Percentiles rank a stretch among this genome's conserved stretches.
Conservation (phyloP, 1,140 invertebrate genomes). For the Diachasmimorpha longicaudata region DNA sequence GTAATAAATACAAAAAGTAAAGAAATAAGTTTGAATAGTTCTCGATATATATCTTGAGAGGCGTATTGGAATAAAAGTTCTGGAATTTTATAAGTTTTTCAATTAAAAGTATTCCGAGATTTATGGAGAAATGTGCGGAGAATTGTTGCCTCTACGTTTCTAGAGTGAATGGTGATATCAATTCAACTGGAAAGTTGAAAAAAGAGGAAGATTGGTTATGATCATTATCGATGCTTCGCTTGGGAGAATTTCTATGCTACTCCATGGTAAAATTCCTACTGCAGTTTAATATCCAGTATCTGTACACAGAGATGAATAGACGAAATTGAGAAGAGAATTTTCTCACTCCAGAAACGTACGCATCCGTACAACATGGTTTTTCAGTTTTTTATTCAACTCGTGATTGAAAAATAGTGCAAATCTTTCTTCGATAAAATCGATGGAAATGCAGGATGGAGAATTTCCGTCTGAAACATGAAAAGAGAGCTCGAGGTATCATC, state of each 20-base stretch:
- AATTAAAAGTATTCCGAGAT: background rate
- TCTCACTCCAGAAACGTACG: slow-evolving; percentile 6
- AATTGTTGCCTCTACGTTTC: background rate
- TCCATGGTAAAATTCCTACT: slow-evolving; percentile 14
- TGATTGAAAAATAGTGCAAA: background rate
- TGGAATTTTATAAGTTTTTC: background rate
- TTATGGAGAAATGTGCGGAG: background rate
- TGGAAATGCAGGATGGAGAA: background rate
- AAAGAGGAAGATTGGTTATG: background rate
- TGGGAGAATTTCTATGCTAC: background rate
- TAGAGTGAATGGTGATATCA: background rate
- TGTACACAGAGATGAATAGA: slow-evolving; percentile 23
- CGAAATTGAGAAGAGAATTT: background rate
- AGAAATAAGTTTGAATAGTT: background rate
- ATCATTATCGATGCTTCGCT: background rate
- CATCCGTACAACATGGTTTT: background rate
- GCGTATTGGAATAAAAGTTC: background rate
- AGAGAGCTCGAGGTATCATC: background rate
- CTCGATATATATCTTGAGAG: background rate
- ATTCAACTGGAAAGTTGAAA: background rate
- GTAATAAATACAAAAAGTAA: background rate
- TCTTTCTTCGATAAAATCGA: slow-evolving; percentile 13
- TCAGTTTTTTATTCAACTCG: background rate
- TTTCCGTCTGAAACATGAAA: background rate
- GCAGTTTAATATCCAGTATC: slow-evolving; percentile 17